Evolutionary conservation across 92 coral and sea anemone species (phyloP).

Genomic region (Paragorgia papillata): DNA sequence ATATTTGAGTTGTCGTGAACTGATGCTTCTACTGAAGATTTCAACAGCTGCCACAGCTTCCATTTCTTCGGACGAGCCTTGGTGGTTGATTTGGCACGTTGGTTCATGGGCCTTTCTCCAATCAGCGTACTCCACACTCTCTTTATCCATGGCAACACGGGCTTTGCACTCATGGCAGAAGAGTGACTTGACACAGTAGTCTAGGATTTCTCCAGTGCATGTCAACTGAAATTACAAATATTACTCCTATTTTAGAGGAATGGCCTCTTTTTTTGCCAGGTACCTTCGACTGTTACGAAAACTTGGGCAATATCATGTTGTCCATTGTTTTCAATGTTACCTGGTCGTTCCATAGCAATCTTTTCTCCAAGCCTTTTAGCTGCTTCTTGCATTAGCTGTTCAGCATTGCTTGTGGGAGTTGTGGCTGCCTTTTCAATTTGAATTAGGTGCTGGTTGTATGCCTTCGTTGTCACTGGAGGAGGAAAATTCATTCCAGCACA

Average conservation of each 20-base stretch:
- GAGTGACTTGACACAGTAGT: conserved; percentile 41
- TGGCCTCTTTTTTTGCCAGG: conserved; percentile 65
- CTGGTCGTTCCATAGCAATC: conserved; percentile 43
- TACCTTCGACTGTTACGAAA: conserved; percentile 53
- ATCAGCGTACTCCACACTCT: conserved; percentile 19
- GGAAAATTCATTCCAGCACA: conserved; percentile 68
- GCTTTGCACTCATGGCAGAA: conserved; percentile 54
- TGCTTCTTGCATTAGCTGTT: conserved; percentile 57
- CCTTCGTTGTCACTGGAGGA: conserved; percentile 63
- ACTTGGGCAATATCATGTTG: conserved; percentile 7
- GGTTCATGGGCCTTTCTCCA: conserved; percentile 50
- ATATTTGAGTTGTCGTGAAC: too few relatives aligned
- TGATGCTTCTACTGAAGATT: conserved; percentile 52
- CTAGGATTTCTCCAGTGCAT: conserved; percentile 56
- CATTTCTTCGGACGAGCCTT: conserved; percentile 50
- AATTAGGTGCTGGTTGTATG: conserved; percentile 59
- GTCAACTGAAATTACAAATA: conserved; percentile 44
- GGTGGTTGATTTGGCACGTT: too few relatives aligned
- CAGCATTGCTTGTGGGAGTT: conserved; percentile 52
- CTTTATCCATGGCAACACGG: conserved; percentile 21
- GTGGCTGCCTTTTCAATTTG: conserved; percentile 57
- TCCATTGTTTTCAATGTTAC: too few relatives aligned
- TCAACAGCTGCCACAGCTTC: conserved; percentile 48
- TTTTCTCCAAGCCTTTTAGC: conserved; percentile 48
- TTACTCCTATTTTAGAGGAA: conserved; percentile 61